Evolutionary conservation across 2,113 vertebrate genomes (phyloP).

Genomic region (Seriola dumerili): DNA sequence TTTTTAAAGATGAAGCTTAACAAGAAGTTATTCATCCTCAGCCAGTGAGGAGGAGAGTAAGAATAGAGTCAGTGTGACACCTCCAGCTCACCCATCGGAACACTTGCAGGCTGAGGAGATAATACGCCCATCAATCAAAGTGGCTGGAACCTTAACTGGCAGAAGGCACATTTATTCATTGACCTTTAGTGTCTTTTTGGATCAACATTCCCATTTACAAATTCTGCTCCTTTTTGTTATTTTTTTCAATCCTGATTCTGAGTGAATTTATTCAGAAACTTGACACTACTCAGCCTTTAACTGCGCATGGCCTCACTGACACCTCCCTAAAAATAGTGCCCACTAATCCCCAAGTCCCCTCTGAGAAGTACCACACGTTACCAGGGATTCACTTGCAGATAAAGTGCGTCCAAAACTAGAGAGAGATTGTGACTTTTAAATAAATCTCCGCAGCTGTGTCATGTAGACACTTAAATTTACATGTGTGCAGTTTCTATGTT

Average conservation of each 20-base stretch:
- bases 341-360: constrained; percentile 66
- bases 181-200: constrained; percentile 37
- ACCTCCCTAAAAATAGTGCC: constrained; percentile 82
- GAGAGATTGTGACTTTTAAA: not conserved
- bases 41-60: not conserved
- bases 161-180: constrained; percentile 30
- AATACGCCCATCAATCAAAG: constrained; percentile 58
- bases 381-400: constrained; percentile 26
- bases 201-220: not conserved
- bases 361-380: constrained; percentile 54
- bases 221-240: not conserved
- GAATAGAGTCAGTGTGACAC: constrained; percentile 43
- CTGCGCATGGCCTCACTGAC: constrained; percentile 68
- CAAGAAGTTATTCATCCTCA: constrained; percentile 24
- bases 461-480: not conserved
- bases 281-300: constrained; percentile 53
- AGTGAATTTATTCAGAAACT: constrained; percentile 66
- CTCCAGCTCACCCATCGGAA: constrained; percentile 26
- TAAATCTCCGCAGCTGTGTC: not conserved
- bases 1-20: not conserved
- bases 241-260: constrained; percentile 47
- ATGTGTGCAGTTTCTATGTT: not conserved
- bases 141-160: constrained; percentile 17
- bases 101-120: constrained; percentile 48
- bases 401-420: not conserved